A percentile compares a stretch with the other conserved stretches of the same genome.
Conservation (phyloP, 2,797 vertebrate species). For the Neosilurus mollespiculum region DNA sequence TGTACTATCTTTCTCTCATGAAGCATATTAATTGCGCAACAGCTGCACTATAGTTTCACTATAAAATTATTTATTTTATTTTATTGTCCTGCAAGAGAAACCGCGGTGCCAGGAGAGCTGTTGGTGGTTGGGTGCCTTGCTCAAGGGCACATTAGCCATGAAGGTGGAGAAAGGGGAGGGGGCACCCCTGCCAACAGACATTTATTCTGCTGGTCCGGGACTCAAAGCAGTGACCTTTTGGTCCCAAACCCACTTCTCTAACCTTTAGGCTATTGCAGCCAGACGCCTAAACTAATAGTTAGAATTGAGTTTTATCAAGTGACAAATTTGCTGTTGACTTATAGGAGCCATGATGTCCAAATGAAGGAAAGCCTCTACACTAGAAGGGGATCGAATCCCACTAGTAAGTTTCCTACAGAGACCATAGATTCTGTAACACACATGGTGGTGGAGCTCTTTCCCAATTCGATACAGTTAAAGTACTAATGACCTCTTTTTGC, state of each 20-base stretch:
- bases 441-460: too few species aligned
- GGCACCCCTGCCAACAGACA: too few species aligned
- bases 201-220: too few species aligned
- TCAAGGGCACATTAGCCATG: too few species aligned
- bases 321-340: neutral
- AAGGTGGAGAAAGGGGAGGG: too few species aligned
- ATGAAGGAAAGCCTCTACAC: neutral
- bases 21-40: constrained; percentile 1
- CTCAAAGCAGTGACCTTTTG: too few species aligned
- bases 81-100: too few species aligned
- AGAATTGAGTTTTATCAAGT: neutral
- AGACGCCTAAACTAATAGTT: neutral
- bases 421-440: neutral
- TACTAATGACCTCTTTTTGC: neutral
- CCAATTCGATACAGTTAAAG: too few species aligned
- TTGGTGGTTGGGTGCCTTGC: too few species aligned
- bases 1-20: constrained; percentile 4
- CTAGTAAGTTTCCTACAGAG: neutral
- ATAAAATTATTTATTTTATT: neutral
- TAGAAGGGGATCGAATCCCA: neutral
- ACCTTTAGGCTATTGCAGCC: neutral
- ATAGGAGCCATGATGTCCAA: too few species aligned
- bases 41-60: neutral
- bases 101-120: too few species aligned
- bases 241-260: too few species aligned